These are phyloP conservation scores for Tenthredo notha DNA, from an alignment of 2,888 invertebrate genomes.

Conservation along the genomic window DNA sequence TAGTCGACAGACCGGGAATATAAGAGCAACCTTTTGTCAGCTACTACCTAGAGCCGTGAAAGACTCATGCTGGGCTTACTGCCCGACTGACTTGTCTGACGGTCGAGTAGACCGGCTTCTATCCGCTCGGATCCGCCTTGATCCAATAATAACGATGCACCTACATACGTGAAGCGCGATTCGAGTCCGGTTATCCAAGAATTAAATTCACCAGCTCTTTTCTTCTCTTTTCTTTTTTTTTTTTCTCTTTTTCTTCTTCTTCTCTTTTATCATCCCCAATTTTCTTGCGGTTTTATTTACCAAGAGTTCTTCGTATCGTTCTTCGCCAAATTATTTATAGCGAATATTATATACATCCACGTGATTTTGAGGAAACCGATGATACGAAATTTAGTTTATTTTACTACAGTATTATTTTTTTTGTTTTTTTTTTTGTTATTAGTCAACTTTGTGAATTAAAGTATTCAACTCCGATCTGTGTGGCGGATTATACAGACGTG, in stretches of 20 bases:
- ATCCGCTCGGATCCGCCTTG: conserved; percentile 51
- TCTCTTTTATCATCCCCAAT: too few species aligned
- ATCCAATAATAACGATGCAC: conserved; percentile 46
- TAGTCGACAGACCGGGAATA: conserved; percentile 14
- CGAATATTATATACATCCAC: too few species aligned
- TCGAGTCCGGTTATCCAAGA: neutral
- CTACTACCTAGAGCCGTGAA: conserved; percentile 42
- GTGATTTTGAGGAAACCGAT: too few species aligned
- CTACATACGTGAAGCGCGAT: conserved; percentile 31
- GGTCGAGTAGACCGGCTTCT: conserved; percentile 38
- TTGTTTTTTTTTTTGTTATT: too few species aligned
- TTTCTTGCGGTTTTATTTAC: too few species aligned
- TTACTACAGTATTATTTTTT: too few species aligned
- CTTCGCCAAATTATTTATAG: too few species aligned
- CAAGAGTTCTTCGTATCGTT: too few species aligned
- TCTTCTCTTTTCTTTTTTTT: neutral
- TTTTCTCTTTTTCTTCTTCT: too few species aligned
- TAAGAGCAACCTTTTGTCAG: conserved; percentile 49
- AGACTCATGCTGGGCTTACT: conserved; percentile 44
- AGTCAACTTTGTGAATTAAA: too few species aligned
- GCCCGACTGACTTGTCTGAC: conserved; percentile 44
- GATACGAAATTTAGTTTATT: too few species aligned
- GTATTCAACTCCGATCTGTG: neutral
- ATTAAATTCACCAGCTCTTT: neutral
- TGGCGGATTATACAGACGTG: conserved; percentile 8